These are phyloP conservation scores for Psococerastis gibbosa DNA, from an alignment of 2,888 invertebrate species.

Conservation along the genomic window DNA sequence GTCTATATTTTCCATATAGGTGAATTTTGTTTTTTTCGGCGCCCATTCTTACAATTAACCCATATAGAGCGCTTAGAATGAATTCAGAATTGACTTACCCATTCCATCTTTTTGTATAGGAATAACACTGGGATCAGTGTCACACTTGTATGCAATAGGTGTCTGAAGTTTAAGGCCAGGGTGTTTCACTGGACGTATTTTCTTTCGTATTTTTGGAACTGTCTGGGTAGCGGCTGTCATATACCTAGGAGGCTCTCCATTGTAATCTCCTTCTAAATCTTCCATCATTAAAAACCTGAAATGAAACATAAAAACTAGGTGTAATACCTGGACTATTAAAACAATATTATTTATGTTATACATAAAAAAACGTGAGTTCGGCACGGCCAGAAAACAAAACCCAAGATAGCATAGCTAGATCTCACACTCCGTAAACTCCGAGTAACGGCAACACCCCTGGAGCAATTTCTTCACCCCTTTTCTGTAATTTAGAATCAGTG, in stretches of 20 bases:
- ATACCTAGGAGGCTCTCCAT: conserved; percentile 28
- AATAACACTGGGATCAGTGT: conserved; percentile 66
- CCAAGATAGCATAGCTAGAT: too few species aligned
- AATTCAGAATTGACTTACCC: conserved; percentile 36
- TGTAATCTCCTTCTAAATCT: conserved; percentile 28
- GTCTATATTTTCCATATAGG: too few species aligned
- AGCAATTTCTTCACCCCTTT: too few species aligned
- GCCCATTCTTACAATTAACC: background rate
- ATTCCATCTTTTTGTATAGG: conserved; percentile 78
- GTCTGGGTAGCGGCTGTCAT: conserved; percentile 36
- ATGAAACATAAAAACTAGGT: too few species aligned
- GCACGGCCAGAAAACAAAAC: too few species aligned
- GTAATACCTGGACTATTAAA: too few species aligned
- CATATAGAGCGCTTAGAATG: conserved; percentile 11
- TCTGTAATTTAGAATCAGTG: too few species aligned
- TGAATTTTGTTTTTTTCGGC: too few species aligned
- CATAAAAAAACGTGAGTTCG: too few species aligned
- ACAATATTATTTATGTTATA: too few species aligned
- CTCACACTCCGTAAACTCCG: too few species aligned
- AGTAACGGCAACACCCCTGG: too few species aligned
- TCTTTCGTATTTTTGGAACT: conserved; percentile 32
- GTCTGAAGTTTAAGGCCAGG: conserved; percentile 55
- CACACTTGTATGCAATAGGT: conserved; percentile 58
- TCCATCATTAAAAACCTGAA: conserved; percentile 14
- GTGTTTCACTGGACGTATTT: conserved; percentile 54